phyloP scores from a whole-genome alignment of 2,113 vertebrate genomes.

The Pituophis catenifer region DNA sequence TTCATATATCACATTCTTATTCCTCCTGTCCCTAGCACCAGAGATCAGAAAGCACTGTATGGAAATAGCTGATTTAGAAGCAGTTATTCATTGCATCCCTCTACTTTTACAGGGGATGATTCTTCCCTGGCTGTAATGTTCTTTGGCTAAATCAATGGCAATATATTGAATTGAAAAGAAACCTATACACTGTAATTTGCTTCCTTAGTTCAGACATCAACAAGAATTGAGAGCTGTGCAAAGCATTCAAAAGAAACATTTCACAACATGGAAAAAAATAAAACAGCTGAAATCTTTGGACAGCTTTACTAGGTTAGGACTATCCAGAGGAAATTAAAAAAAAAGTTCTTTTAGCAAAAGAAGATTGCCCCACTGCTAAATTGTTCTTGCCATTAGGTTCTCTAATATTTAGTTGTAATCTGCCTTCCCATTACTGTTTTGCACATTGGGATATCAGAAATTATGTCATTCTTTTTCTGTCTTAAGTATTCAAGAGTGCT shows the following conservation, averaged over 20 bases:
- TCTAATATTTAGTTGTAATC: not conserved
- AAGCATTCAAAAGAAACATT: not conserved
- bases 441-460: not conserved
- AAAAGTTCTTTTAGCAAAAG: not conserved
- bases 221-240: not conserved
- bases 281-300: not conserved
- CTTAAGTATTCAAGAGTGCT: not conserved
- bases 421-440: not conserved
- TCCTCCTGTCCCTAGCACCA: not conserved
- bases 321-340: not conserved
- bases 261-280: not conserved
- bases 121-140: not conserved
- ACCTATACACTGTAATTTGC: not conserved
- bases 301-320: not conserved
- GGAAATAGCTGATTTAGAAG: not conserved
- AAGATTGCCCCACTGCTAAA: not conserved
- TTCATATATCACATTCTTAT: not conserved
- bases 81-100: not conserved
- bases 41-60: not conserved
- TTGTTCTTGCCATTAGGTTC: not conserved
- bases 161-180: not conserved
- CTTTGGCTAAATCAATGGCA: not conserved
- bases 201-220: not conserved
- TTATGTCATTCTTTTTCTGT: too few species aligned
- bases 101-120: not conserved